A percentile compares a stretch with the other conserved stretches of the same genome.
Evolutionary conservation across 2,888 invertebrate genomes (phyloP).

Genomic region (Melanophora roralis): DNA sequence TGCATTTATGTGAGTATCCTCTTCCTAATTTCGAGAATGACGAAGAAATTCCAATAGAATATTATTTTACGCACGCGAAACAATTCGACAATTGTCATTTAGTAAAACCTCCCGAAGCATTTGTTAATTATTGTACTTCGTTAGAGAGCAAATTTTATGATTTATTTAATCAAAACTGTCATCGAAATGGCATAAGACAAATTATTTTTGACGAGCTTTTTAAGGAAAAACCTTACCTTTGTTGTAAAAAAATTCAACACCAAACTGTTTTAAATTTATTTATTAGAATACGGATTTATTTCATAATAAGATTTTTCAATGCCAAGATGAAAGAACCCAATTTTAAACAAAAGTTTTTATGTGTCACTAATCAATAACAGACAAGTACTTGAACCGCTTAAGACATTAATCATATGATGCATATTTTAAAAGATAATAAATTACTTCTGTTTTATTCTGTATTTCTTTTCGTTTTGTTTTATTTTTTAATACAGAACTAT

Average conservation of each 20-base stretch:
- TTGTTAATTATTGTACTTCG: neutral
- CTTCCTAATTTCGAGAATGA: neutral
- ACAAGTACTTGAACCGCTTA: too few relatives aligned
- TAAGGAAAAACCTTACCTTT: neutral
- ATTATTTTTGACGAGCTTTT: neutral
- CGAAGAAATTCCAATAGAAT: slow-evolving; percentile 2
- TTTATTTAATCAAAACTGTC: neutral
- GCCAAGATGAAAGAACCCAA: neutral
- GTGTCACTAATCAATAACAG: neutral
- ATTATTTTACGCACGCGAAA: neutral
- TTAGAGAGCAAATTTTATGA: neutral
- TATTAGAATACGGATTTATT: neutral
- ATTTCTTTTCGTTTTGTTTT: too few relatives aligned
- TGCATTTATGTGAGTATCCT: too few relatives aligned
- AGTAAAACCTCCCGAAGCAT: neutral
- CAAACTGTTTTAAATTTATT: neutral
- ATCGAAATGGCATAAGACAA: neutral
- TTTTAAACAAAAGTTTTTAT: neutral
- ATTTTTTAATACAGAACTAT: too few relatives aligned
- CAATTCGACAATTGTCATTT: slow-evolving; percentile 28
- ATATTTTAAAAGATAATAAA: too few relatives aligned
- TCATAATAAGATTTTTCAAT: neutral
- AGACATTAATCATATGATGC: too few relatives aligned
- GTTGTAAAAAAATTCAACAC: neutral
- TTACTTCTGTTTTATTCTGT: too few relatives aligned